These are phyloP conservation scores for Eunapius fragilis DNA, from an alignment of 37 sponge, comb jelly and placozoan species.

Conservation along the genomic window DNA sequence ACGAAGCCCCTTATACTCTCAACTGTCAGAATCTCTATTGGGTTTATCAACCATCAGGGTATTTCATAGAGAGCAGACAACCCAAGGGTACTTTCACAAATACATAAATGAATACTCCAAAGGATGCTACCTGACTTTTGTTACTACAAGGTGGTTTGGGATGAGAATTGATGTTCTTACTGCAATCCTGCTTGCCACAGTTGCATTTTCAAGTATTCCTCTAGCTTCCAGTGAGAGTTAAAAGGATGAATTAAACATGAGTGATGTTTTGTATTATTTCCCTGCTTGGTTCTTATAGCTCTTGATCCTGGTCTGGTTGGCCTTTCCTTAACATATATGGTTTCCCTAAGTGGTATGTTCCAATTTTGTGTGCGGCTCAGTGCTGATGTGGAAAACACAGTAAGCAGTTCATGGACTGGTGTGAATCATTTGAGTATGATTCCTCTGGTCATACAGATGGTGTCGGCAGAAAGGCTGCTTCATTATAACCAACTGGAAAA, in stretches of 20 bases:
- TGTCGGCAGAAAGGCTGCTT: constrained; percentile 77
- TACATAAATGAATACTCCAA: constrained; percentile 47
- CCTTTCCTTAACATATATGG: constrained; percentile 19
- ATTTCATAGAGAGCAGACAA: constrained; percentile 13
- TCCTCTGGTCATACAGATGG: constrained; percentile 48
- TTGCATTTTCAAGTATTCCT: constrained; percentile 36
- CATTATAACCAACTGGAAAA: constrained; percentile 43
- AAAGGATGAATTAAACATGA: background rate
- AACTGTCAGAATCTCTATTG: constrained; percentile 50
- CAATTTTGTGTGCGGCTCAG: constrained; percentile 7
- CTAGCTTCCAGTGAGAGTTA: constrained; percentile 25
- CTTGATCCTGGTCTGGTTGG: constrained; percentile 37
- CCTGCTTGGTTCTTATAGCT: constrained; percentile 1
- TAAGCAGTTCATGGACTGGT: constrained; percentile 61
- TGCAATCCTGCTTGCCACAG: constrained; percentile 4
- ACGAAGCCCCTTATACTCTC: constrained; percentile 65
- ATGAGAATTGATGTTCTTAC: constrained; percentile 44
- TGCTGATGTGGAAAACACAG: constrained; percentile 40
- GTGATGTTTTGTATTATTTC: too few species aligned
- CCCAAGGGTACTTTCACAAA: constrained; percentile 19
- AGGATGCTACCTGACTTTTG: constrained; percentile 20
- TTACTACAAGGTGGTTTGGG: constrained; percentile 41
- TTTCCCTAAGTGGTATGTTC: background rate
- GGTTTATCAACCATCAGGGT: constrained; percentile 62
- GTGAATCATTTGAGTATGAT: background rate